Base-by-base conservation (phyloP, 2,797 vertebrate genomes). In the Huso huso region DNA sequence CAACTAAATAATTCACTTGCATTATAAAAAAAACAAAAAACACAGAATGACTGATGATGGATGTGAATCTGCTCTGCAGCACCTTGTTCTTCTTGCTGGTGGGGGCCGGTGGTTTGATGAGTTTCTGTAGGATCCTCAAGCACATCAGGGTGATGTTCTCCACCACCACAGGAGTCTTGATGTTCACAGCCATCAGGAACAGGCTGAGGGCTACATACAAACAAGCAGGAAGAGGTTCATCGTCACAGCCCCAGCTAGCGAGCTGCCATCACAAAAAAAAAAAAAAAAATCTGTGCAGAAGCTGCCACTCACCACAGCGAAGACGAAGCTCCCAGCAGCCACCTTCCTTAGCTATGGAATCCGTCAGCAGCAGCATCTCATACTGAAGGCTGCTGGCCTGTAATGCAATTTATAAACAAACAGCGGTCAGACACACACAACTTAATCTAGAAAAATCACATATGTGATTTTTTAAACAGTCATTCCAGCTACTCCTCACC, bases 21-120 rank as follows among this genome's bases (percentile, higher is more conserved):
- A 37, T 37, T 37, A 37, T 4, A 37, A 37, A 37, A 37, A 37
- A 37, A 37, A 37, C 0, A 37, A 4, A 37, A 18, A 1, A 18
- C 1, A 18, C 1, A 12, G 1, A 72, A 2, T 51, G 10, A 48
- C 9, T 69, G 49, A 48, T 63, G 61, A 0, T 62, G 51, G 7
- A 51, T 11, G 64, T 68, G 5, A 53, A 13, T 48, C 48, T 10
- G 5, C 6, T 8, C 23, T 37, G 23, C 23, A 37, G 1, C 79
- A 98, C 97, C 95, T 99, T 99, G 81, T 99, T 99, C 78, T 98
- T 98, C 86, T 98, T 99, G 93, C 96, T 98, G 58, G 95, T 99
- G 11, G 96, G 93, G 51, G 93, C 91, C 60, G 95, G 95, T 0
- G 97, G 97, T 73, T 96, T 98, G 76, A 99, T 98, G 69, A 99